Evolutionary conservation across 2,888 invertebrate genomes (phyloP).

Genomic region (Orchesellides sinensis): DNA sequence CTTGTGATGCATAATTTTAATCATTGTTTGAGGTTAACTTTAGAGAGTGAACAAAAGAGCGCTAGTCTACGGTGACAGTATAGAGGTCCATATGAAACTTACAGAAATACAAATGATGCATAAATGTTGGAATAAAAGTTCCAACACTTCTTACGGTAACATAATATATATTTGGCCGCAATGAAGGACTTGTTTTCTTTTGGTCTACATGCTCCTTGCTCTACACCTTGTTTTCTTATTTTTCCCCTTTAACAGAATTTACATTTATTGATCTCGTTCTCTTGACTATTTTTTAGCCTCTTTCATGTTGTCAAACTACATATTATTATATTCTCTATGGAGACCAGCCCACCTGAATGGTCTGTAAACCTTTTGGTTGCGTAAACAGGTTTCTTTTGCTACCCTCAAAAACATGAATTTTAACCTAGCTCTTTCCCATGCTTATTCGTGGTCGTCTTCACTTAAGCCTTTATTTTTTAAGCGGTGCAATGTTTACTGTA

Average conservation of each 20-base stretch:
- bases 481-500: too few relatives aligned
- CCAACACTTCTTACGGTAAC: neutral
- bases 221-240: constrained; percentile 21
- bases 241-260: constrained; percentile 53
- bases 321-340: constrained; percentile 41
- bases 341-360: constrained; percentile 31
- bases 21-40: neutral
- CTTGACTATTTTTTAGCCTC: constrained; percentile 32
- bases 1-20: neutral
- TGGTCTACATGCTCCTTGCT: neutral
- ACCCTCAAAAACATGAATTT: too few relatives aligned
- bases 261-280: constrained; percentile 66
- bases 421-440: too few relatives aligned
- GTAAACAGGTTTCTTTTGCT: constrained; percentile 1
- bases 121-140: too few relatives aligned
- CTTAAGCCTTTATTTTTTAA: neutral
- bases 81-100: neutral
- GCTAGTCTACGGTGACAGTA: neutral
- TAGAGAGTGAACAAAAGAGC: too few relatives aligned
- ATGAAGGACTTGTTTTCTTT: constrained; percentile 16
- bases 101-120: neutral
- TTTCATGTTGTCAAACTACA: constrained; percentile 35
- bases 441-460: constrained; percentile 43
- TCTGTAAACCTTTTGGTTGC: neutral
- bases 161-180: constrained; percentile 13